Conservation (phyloP, 1,140 invertebrate genomes). For the Cephus cinctus region DNA sequence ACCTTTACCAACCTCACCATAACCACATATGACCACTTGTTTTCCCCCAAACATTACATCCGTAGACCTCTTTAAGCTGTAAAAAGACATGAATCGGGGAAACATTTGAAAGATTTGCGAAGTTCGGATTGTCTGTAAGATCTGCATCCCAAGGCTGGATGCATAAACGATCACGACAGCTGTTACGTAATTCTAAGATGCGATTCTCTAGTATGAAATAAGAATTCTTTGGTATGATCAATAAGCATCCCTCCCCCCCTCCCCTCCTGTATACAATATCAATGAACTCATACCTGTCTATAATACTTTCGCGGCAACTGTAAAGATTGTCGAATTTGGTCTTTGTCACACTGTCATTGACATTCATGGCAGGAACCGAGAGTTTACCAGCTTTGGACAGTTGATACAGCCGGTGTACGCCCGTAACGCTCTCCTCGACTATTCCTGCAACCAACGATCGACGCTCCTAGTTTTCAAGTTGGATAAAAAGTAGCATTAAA, state of each 20-base stretch:
- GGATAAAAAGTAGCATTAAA: too few species aligned
- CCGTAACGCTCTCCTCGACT: slow-evolving; percentile 97
- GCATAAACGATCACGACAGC: too few species aligned
- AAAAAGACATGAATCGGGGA: slow-evolving; percentile 27
- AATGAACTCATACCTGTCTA: slow-evolving; percentile 89
- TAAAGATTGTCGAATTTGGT: slow-evolving; percentile 99
- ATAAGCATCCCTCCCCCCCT: too few species aligned
- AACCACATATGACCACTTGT: slow-evolving; percentile 94
- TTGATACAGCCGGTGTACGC: slow-evolving; percentile 95
- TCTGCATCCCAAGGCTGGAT: too few species aligned
- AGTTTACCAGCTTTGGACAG: slow-evolving; percentile 92
- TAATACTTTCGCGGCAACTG: slow-evolving; percentile 85
- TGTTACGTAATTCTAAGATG: neutral
- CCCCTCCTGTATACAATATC: too few species aligned
- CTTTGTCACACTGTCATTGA: slow-evolving; percentile 98
- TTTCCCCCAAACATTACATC: slow-evolving; percentile 99
- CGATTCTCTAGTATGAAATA: too few species aligned
- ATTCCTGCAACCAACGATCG: slow-evolving; percentile 86
- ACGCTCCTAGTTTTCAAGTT: too few species aligned
- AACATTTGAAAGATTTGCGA: too few species aligned
- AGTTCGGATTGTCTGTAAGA: too few species aligned
- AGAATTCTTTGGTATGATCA: too few species aligned
- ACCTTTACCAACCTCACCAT: slow-evolving; percentile 97
- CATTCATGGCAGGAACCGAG: slow-evolving; percentile 98
- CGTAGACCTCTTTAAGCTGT: slow-evolving; percentile 89